Conservation (phyloP, 37 sponge, comb jelly and placozoan genomes). For the Chondrilla cf. caribensis region DNA sequence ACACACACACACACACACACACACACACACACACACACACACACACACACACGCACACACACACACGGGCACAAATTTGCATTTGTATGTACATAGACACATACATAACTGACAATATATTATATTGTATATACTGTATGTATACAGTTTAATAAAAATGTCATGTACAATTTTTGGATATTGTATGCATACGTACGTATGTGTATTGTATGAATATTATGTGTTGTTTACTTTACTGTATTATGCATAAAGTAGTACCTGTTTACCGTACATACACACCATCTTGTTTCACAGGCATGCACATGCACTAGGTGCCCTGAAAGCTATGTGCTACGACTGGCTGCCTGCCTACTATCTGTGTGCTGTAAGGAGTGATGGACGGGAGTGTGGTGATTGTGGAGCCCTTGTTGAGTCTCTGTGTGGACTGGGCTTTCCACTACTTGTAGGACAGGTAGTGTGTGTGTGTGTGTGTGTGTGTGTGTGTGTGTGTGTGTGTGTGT, state of each 20-base stretch:
- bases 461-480: neutral
- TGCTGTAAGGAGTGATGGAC: neutral
- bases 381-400: neutral
- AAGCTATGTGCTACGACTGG: conserved; percentile 69
- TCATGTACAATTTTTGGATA: no score
- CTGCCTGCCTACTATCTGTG: conserved; percentile 58
- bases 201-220: no score
- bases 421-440: neutral
- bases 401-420: neutral
- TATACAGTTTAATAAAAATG: no score
- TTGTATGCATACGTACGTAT: no score
- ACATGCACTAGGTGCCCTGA: conserved; percentile 64
- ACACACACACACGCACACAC: neutral
- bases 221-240: no score
- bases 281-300: conserved; percentile 76
- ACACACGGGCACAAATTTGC: neutral
- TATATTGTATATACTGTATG: no score
- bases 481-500: neutral
- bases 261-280: no score
- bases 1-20: neutral
- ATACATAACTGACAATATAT: no score
- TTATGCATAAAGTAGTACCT: no score
- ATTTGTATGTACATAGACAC: neutral
- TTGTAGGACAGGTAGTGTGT: neutral
- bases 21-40: neutral